Conservation (phyloP, 2,888 invertebrate species). For the Oxyteleia sp. region DNA sequence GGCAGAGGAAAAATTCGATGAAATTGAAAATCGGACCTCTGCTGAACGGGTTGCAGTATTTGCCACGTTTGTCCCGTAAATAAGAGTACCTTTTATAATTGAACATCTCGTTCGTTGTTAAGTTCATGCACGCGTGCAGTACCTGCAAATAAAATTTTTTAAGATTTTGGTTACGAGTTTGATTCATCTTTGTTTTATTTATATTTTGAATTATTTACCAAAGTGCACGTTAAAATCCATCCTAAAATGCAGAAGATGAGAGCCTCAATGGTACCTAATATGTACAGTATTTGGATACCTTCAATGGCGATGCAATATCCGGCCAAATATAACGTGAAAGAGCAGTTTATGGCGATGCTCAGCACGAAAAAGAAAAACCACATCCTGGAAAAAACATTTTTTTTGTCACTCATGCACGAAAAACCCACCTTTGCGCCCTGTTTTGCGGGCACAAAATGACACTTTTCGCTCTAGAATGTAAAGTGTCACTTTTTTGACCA, state of each 20-base stretch:
- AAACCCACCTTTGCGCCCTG: no score
- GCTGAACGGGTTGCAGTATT: constrained; percentile 97
- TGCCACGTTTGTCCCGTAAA: constrained; percentile 94
- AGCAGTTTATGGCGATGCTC: constrained; percentile 95
- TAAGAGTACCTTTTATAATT: constrained; percentile 97
- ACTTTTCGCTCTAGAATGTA: no score
- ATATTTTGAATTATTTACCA: constrained; percentile 89
- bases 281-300: constrained; percentile 94
- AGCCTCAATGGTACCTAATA: constrained; percentile 94
- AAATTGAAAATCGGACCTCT: constrained; percentile 95
- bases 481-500: no score
- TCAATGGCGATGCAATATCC: constrained; percentile 95
- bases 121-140: constrained; percentile 96
- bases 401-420: no score
- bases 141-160: constrained; percentile 89
- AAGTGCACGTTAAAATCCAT: constrained; percentile 95
- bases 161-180: no score
- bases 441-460: no score
- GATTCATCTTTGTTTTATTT: no score
- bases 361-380: constrained; percentile 97
- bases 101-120: constrained; percentile 98
- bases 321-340: constrained; percentile 95
- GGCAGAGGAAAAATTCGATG: constrained; percentile 96
- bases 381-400: constrained; percentile 90
- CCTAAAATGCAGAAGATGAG: constrained; percentile 95